Percentiles rank a stretch among this genome's conserved stretches.
Conservation (phyloP, 2,113 vertebrate species). For the Collichthys lucidus region DNA sequence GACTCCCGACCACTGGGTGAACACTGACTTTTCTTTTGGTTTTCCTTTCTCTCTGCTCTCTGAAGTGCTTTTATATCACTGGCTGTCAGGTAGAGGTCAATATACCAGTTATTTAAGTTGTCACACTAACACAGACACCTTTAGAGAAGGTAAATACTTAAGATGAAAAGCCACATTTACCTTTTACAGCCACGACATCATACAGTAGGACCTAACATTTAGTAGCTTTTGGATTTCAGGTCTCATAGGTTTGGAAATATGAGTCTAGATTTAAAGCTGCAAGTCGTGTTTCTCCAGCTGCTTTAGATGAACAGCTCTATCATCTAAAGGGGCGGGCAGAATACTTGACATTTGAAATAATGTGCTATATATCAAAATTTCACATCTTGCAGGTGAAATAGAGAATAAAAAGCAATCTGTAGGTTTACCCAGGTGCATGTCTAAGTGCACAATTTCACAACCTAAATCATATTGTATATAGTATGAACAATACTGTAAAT, state of each 20-base stretch:
- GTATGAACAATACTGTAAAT: neutral
- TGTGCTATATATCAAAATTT: constrained; percentile 4
- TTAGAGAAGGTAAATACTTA: constrained; percentile 24
- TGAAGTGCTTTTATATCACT: constrained; percentile 56
- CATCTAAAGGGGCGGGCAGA: constrained; percentile 24
- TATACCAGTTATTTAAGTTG: constrained; percentile 7
- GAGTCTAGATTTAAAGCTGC: neutral
- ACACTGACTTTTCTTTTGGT: constrained; percentile 4
- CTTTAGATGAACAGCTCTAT: constrained; percentile 32
- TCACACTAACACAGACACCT: constrained; percentile 20
- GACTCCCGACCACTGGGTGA: constrained; percentile 12
- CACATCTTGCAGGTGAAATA: constrained; percentile 1
- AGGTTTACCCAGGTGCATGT: too few relatives aligned
- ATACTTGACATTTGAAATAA: constrained; percentile 33
- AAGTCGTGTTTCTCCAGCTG: constrained; percentile 6
- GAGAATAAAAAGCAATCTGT: neutral
- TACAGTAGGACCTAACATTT: neutral
- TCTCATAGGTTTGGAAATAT: neutral
- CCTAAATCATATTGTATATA: too few relatives aligned
- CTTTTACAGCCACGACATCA: neutral
- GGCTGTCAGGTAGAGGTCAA: constrained; percentile 40
- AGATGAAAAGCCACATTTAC: constrained; percentile 21
- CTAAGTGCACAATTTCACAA: neutral
- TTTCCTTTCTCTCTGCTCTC: constrained; percentile 3
- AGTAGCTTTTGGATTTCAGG: neutral